Percentiles rank a stretch among this genome's conserved stretches.
Evolutionary conservation across 2,113 vertebrate genomes (phyloP).

Genomic region (Potamarius usumacintae): DNA sequence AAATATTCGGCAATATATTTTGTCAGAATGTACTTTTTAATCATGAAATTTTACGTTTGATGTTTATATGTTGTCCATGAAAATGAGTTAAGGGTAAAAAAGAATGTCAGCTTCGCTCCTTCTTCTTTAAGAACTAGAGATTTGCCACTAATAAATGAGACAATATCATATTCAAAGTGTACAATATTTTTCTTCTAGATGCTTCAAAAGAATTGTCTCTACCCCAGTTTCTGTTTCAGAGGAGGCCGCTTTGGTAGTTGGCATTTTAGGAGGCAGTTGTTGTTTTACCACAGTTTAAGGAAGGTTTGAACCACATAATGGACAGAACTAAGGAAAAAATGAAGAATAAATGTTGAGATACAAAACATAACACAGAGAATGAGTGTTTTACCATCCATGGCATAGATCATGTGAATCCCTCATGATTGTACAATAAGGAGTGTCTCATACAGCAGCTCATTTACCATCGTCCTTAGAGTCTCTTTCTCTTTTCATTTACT

Average conservation of each 20-base stretch:
- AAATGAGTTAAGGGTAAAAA: not conserved
- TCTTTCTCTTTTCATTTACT: constrained; percentile 54
- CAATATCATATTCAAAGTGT: not conserved
- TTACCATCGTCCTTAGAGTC: not conserved
- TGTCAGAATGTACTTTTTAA: constrained; percentile 6
- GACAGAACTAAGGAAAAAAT: not conserved
- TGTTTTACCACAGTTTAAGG: not conserved
- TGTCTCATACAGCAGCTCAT: not conserved
- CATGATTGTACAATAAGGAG: not conserved
- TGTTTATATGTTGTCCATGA: not conserved
- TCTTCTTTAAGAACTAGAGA: not conserved
- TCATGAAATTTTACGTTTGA: not conserved
- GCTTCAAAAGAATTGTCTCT: not conserved
- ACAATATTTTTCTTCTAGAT: not conserved
- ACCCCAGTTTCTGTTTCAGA: not conserved
- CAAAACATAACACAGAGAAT: too few relatives aligned
- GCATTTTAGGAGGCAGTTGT: too few relatives aligned
- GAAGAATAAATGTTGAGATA: not conserved
- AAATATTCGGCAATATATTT: not conserved
- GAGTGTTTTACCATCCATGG: not conserved
- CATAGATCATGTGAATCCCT: not conserved
- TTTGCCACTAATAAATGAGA: not conserved
- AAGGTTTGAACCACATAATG: not conserved
- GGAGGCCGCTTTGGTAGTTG: not conserved
- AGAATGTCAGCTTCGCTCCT: not conserved